Percentiles rank a stretch among this genome's conserved stretches.
phyloP scores from a whole-genome alignment of 2,888 invertebrate species.

The Harpalus rufipes region DNA sequence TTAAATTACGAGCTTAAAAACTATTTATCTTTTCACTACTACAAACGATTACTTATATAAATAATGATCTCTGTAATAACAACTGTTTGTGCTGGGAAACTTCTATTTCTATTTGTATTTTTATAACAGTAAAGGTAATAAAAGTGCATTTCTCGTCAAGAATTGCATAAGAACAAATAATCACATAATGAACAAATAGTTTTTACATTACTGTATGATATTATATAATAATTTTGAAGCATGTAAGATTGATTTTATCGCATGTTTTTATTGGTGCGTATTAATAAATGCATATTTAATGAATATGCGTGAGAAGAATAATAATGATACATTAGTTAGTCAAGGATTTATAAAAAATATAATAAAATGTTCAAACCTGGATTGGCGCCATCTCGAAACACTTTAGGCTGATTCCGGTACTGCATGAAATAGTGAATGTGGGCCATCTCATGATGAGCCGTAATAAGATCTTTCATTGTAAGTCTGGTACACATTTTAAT shows the following conservation, averaged over 20 bases:
- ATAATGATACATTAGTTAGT: constrained; percentile 7
- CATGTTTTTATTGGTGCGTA: not conserved
- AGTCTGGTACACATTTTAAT: constrained; percentile 94
- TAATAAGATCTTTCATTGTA: constrained; percentile 91
- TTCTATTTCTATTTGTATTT: not conserved
- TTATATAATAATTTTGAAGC: not conserved
- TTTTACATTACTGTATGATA: not conserved
- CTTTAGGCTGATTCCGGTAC: constrained; percentile 89
- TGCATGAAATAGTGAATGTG: constrained; percentile 93
- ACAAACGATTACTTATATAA: not conserved
- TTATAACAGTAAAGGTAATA: not conserved
- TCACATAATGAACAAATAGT: not conserved
- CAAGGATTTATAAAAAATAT: not conserved
- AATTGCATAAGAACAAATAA: constrained; percentile 6
- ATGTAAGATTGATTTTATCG: constrained; percentile 20
- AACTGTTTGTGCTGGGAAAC: not conserved
- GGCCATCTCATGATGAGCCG: constrained; percentile 95
- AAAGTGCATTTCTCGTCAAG: not conserved
- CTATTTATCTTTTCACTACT: not conserved
- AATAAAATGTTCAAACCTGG: constrained; percentile 81
- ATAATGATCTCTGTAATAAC: not conserved
- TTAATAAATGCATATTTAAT: constrained; percentile 31
- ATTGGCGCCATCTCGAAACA: constrained; percentile 95
- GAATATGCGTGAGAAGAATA: constrained; percentile 34
- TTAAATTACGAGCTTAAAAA: not conserved